Evolutionary conservation across 1,140 invertebrate genomes (phyloP), one percentile per base, ranked within the genome.

Genomic region (Papilio machaon): DNA sequence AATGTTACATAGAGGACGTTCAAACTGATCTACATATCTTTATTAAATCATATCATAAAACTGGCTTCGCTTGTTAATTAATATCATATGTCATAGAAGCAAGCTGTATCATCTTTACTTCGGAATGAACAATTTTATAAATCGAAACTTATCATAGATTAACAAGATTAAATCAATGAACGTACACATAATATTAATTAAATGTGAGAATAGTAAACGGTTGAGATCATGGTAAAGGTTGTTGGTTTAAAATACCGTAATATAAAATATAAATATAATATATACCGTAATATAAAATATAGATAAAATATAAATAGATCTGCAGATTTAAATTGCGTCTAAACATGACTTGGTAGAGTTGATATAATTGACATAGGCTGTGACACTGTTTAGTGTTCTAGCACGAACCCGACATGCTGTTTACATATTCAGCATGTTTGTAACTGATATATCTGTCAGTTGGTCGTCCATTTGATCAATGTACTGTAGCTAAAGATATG

Each of bases 21-120:
- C 58, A 15, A 70, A 70, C 30, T 15, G 64, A 70, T 70, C 64
- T 70, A 70, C 64, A 70, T 70, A 70, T 70, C 64, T 35, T 70
- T 35, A 35, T 38, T 11, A 70, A 70, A 70, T 35, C 64, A 35
- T 11, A 35, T 70, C 64, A 70, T 70, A 70, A 70, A 70, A 70
- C 64, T 70, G 13, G 64, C 23, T 70, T 70, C 10, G 64, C 35
- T 70, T 38, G 23, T 64, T 64, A 64, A 35, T 70, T 70, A 38
- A 67, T 67, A 54, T 54, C 52, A 54, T 67, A 70, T 15, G 30
- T 67, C 30, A 67, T 2, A 35, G n/a, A 17, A 70, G 30, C 30
- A 15, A 67, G 30, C 30, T 70, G 38, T 35, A 23, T 19, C 15
- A 52, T 52, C 1, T 52, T 52, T 15, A 52, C 13, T 52, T 17